Conservation (phyloP, 2,797 vertebrate species). For the Tolypeutes matacus region DNA sequence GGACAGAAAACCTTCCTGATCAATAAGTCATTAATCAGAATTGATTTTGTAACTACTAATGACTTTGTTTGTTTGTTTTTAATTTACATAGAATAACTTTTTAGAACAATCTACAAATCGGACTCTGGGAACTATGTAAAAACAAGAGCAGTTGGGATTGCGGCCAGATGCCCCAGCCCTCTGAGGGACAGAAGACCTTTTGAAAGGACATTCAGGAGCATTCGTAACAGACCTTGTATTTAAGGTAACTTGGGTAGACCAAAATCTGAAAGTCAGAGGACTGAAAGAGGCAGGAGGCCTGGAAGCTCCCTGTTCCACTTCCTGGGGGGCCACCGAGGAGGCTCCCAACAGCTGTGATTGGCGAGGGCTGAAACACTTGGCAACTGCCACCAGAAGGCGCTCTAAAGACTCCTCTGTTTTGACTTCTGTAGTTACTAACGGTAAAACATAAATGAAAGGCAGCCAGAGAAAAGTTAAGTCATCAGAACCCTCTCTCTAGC, state of each 20-base stretch:
- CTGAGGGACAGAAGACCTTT: background rate
- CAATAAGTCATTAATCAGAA: background rate
- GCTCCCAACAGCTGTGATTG: background rate
- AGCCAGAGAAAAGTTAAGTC: background rate
- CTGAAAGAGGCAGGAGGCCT: background rate
- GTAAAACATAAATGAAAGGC: slow-evolving; percentile 17
- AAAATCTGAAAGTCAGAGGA: background rate
- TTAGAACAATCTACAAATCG: slow-evolving; percentile 26
- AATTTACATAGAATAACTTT: slow-evolving; percentile 32
- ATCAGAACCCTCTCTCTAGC: background rate
- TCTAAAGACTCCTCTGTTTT: slow-evolving; percentile 40
- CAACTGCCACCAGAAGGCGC: slow-evolving; percentile 44
- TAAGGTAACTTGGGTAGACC: background rate
- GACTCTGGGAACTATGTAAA: background rate
- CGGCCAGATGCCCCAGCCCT: background rate
- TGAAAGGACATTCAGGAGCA: background rate
- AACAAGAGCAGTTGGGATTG: background rate
- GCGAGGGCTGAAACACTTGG: slow-evolving; percentile 9
- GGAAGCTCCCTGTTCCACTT: background rate
- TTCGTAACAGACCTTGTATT: slow-evolving; percentile 12
- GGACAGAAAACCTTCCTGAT: background rate
- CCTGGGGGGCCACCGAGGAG: background rate
- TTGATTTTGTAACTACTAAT: background rate
- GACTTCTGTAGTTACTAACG: background rate
- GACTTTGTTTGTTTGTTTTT: background rate